Conservation (phyloP, 2,888 invertebrate genomes). For the Zootermopsis nevadensis region DNA sequence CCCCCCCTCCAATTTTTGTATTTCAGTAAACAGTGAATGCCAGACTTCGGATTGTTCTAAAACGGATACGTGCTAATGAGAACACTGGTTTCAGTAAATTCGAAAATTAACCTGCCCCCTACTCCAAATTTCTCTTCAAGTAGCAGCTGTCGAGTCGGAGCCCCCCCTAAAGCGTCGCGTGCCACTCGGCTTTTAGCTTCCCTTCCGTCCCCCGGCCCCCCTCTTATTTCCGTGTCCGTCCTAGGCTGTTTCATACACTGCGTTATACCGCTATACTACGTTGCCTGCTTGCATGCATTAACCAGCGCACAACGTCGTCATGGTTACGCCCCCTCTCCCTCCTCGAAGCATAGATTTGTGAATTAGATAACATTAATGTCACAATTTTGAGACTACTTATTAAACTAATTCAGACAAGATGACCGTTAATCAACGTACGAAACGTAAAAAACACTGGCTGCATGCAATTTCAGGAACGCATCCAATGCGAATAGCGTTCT, state of each 20-base stretch:
- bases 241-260: background rate
- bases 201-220: background rate
- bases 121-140: background rate
- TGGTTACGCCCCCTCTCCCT: constrained; percentile 7
- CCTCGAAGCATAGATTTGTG: background rate
- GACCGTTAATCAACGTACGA: no score
- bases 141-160: background rate
- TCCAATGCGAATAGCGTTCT: no score
- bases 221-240: background rate
- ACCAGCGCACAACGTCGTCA: constrained; percentile 1
- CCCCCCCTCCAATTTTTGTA: no score
- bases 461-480: no score
- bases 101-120: background rate
- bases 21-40: no score
- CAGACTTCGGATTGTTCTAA: background rate
- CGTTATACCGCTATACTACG: background rate
- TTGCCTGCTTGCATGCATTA: constrained; percentile 5
- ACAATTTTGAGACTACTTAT: no score
- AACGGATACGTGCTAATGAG: background rate
- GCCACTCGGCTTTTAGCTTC: background rate
- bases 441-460: no score
- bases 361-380: background rate
- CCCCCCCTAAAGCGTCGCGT: background rate
- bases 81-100: background rate
- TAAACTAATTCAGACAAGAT: no score